Percentiles rank a stretch among this genome's conserved stretches.
Conservation (phyloP, 2,113 vertebrate genomes). For the Hypanus sabinus region DNA sequence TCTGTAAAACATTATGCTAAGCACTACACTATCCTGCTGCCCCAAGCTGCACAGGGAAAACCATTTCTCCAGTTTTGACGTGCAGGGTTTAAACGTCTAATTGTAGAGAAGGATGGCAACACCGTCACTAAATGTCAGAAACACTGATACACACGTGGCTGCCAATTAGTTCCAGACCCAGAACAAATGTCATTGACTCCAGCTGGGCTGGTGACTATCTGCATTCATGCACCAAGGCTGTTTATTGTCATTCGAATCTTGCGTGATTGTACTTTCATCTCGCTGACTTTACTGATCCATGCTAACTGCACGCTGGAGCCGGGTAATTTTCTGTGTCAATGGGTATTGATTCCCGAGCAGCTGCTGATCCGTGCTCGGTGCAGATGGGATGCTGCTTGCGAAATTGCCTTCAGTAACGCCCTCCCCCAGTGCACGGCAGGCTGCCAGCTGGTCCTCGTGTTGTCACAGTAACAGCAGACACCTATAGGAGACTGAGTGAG, state of each 20-base stretch:
- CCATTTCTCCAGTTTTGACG: not conserved
- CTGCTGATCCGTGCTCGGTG: not conserved
- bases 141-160: not conserved
- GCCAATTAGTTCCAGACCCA: not conserved
- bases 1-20: no score
- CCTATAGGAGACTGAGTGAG: not conserved
- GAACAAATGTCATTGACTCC: constrained; percentile 3
- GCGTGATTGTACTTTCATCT: not conserved
- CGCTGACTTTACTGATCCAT: not conserved
- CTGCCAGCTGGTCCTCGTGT: not conserved
- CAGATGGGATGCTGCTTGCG: constrained; percentile 10
- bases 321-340: not conserved
- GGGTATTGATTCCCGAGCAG: constrained; percentile 6
- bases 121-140: not conserved
- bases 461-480: not conserved
- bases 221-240: not conserved
- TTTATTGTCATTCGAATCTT: not conserved
- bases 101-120: not conserved
- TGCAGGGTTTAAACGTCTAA: no score
- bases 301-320: not conserved
- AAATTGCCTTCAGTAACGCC: not conserved
- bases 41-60: no score
- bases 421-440: not conserved
- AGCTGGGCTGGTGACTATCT: not conserved
- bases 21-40: no score